phyloP scores from a whole-genome alignment of 2,113 vertebrate species.

The Saimiri boliviensis region DNA sequence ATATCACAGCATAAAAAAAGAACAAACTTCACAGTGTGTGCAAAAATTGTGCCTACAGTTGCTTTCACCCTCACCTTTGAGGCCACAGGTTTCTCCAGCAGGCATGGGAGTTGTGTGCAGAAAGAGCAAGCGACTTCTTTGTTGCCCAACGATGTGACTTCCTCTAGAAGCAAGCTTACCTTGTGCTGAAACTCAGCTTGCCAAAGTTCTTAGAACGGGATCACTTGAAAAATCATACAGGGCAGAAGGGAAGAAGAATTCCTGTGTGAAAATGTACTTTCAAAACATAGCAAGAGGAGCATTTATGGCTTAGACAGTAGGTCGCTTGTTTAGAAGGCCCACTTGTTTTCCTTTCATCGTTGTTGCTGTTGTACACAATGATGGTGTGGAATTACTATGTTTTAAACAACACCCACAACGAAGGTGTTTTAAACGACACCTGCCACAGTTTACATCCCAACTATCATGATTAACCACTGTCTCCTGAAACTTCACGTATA shows the following conservation, averaged over 20 bases:
- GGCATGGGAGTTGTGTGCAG: not conserved
- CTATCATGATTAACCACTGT: not conserved
- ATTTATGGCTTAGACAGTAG: no score
- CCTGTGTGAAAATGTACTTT: not conserved
- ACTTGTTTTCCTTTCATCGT: not conserved
- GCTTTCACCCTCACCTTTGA: not conserved
- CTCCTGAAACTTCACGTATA: not conserved
- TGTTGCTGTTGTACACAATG: not conserved
- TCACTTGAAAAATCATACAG: not conserved
- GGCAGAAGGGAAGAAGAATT: not conserved
- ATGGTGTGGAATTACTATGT: not conserved
- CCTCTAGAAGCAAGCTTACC: not conserved
- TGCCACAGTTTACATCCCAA: not conserved
- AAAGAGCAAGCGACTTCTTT: not conserved
- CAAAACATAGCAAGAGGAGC: not conserved
- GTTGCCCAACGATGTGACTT: not conserved
- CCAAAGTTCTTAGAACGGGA: not conserved
- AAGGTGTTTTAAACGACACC: not conserved
- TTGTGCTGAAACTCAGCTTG: not conserved
- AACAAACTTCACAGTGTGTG: not conserved
- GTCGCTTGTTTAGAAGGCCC: not conserved
- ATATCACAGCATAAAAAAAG: not conserved
- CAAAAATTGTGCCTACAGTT: not conserved
- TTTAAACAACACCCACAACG: not conserved
- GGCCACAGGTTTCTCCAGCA: not conserved